Evolutionary conservation across 1,140 invertebrate species (phyloP).

Genomic region (Ganaspis sp.): DNA sequence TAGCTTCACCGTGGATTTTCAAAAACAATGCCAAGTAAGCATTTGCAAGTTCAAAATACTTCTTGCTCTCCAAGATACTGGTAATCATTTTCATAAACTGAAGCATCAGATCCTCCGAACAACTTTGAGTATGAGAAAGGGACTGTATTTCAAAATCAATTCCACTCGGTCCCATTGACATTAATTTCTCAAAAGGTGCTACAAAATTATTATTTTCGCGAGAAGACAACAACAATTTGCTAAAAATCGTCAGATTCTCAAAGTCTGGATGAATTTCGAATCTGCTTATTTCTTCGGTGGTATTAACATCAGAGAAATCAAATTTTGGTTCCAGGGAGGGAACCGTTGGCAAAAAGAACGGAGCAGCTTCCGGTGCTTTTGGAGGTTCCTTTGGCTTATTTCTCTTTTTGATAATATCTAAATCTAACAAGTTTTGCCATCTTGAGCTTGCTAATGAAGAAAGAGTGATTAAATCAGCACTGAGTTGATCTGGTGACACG

Average conservation of each 20-base stretch:
- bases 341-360: slow-evolving; percentile 96
- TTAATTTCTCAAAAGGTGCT: slow-evolving; percentile 84
- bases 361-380: slow-evolving; percentile 89
- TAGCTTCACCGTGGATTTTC: slow-evolving; percentile 85
- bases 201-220: slow-evolving; percentile 75
- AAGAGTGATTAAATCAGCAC: slow-evolving; percentile 88
- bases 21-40: slow-evolving; percentile 94
- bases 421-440: slow-evolving; percentile 95
- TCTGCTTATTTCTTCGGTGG: slow-evolving; percentile 71
- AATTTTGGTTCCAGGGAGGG: slow-evolving; percentile 90
- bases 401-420: slow-evolving; percentile 92
- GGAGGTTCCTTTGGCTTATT: slow-evolving; percentile 93
- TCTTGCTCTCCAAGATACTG: slow-evolving; percentile 84
- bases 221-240: slow-evolving; percentile 78
- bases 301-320: slow-evolving; percentile 79
- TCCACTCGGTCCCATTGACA: slow-evolving; percentile 87
- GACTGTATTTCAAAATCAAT: slow-evolving; percentile 94
- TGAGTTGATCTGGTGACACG: slow-evolving; percentile 88
- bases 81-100: slow-evolving; percentile 89
- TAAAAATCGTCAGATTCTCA: slow-evolving; percentile 82
- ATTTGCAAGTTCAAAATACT: slow-evolving; percentile 94
- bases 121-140: slow-evolving; percentile 84
- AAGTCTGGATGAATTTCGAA: slow-evolving; percentile 78
- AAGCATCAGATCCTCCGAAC: slow-evolving; percentile 82
- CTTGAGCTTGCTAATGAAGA: slow-evolving; percentile 90